phyloP scores from a whole-genome alignment of 1,140 invertebrate genomes.

The Papilio dardanus region DNA sequence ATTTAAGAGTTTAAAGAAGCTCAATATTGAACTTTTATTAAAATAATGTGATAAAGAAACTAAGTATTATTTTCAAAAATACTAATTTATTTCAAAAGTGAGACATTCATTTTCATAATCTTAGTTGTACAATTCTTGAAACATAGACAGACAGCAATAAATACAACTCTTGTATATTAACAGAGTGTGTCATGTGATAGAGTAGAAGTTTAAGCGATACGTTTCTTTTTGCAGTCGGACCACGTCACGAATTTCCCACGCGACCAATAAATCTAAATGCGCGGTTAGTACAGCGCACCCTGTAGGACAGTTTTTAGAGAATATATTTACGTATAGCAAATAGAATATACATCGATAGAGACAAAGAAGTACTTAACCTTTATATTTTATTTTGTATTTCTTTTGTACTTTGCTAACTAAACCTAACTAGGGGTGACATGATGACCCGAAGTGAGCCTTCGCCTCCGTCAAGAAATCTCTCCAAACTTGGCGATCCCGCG shows the following conservation, averaged over 20 bases:
- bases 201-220: slow-evolving; percentile 2
- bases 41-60: neutral
- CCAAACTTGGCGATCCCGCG: too few species aligned
- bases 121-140: neutral
- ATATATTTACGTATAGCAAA: neutral
- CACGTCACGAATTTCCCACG: slow-evolving; percentile 24
- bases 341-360: neutral
- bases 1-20: neutral
- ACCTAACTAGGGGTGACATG: too few species aligned
- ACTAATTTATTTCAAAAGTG: neutral
- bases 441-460: too few species aligned
- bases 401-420: too few species aligned
- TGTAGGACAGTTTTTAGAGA: neutral
- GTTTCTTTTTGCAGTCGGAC: neutral
- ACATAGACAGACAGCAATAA: neutral
- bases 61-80: neutral
- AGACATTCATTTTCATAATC: neutral
- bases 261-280: slow-evolving; percentile 15
- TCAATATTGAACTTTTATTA: neutral
- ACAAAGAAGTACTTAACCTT: neutral
- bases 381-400: neutral
- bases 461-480: too few species aligned
- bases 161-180: neutral
- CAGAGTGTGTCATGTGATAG: neutral
- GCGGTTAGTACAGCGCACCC: neutral